A percentile compares a stretch with the other conserved stretches of the same genome.
Evolutionary conservation across 2,888 invertebrate genomes (phyloP).

Genomic region (Ernsta delagoae): DNA sequence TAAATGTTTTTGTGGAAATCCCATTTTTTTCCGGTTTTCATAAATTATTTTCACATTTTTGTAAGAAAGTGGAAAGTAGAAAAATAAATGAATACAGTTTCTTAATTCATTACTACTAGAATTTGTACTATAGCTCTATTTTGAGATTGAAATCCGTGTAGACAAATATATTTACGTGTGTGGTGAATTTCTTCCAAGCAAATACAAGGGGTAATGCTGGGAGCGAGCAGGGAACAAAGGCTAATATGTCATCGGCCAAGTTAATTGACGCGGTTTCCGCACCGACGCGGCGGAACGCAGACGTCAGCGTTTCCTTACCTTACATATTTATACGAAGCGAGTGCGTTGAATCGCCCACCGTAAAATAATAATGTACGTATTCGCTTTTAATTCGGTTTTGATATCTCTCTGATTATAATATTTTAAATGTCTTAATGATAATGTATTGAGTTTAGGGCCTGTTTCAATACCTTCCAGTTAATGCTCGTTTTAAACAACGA

Average conservation of each 20-base stretch:
- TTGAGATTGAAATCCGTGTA: constrained; percentile 6
- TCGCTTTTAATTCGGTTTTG: constrained; percentile 49
- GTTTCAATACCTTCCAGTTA: no score
- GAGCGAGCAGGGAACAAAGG: constrained; percentile 71
- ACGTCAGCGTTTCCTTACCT: constrained; percentile 77
- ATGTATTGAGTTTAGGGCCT: no score
- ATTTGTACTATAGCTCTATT: neutral
- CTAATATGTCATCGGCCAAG: constrained; percentile 83
- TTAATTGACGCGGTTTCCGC: constrained; percentile 84
- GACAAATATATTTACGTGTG: constrained; percentile 32
- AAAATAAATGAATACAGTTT: neutral
- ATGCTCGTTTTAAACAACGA: no score
- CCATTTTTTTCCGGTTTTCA: constrained; percentile 10
- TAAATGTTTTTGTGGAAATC: constrained; percentile 51
- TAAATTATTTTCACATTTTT: constrained; percentile 3
- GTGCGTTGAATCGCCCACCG: constrained; percentile 51
- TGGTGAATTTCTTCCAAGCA: constrained; percentile 63
- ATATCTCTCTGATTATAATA: no score
- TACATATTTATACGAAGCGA: constrained; percentile 76
- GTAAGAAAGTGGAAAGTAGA: neutral
- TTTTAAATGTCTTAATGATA: no score
- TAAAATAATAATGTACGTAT: constrained; percentile 51
- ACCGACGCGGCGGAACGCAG: constrained; percentile 77
- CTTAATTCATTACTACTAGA: no score
- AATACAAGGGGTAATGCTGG: constrained; percentile 48